Evolutionary conservation across 2,888 invertebrate genomes (phyloP).

Genomic region (Drosophila monieri): DNA sequence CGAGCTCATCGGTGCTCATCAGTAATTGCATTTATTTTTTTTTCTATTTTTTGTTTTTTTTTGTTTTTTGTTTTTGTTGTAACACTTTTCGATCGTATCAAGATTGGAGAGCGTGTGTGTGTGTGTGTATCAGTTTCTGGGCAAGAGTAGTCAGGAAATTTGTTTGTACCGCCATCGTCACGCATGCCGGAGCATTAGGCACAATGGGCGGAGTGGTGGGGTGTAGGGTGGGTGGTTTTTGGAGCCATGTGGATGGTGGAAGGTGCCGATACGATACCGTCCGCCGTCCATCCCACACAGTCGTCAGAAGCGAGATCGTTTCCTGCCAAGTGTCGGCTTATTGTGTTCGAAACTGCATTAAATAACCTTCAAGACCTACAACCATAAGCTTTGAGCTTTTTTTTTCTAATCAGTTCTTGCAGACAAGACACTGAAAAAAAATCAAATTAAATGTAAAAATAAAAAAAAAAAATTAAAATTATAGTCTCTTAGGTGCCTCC

Average conservation of each 20-base stretch:
- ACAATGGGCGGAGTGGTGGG: conserved; percentile 57
- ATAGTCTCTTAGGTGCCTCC: too few relatives aligned
- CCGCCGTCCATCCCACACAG: conserved; percentile 14
- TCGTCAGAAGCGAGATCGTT: conserved; percentile 18
- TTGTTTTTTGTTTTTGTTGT: conserved; percentile 21
- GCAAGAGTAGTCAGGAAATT: conserved; percentile 71
- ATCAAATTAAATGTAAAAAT: not conserved
- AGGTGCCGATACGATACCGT: conserved; percentile 18
- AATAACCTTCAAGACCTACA: conserved; percentile 4
- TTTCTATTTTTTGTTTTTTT: conserved; percentile 14
- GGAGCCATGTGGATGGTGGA: conserved; percentile 7
- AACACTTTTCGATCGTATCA: conserved; percentile 59
- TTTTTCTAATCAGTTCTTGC: not conserved
- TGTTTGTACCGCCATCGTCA: conserved; percentile 75
- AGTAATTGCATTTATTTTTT: conserved; percentile 53
- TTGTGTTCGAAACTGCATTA: not conserved
- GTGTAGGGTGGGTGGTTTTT: conserved; percentile 3
- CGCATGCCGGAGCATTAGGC: conserved; percentile 79
- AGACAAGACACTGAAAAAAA: not conserved
- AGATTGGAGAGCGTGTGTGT: conserved; percentile 18
- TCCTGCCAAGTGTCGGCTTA: not conserved
- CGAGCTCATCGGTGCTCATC: conserved; percentile 45
- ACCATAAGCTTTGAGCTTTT: not conserved
- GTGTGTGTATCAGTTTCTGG: conserved; percentile 21
- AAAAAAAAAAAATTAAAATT: too few relatives aligned